Conservation (phyloP, 1,140 invertebrate genomes). For the Caenorhabditis brenneri region DNA sequence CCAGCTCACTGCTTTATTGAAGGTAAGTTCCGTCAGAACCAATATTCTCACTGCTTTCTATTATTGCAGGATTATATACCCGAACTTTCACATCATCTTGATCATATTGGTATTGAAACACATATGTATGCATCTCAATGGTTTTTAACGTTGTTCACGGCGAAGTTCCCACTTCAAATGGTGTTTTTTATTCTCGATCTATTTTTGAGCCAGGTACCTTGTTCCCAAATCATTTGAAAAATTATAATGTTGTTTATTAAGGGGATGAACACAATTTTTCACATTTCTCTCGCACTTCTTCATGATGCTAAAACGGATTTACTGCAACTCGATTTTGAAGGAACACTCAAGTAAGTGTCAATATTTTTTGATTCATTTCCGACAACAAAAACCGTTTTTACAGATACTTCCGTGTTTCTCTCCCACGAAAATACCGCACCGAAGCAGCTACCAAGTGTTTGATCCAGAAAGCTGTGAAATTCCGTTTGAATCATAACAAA, state of each 20-base stretch:
- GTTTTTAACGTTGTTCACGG: constrained; percentile 98
- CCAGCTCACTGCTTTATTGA: constrained; percentile 91
- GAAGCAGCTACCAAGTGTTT: constrained; percentile 86
- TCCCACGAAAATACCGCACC: constrained; percentile 92
- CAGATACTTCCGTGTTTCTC: constrained; percentile 83
- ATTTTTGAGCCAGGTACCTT: constrained; percentile 77
- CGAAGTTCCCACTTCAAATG: constrained; percentile 93
- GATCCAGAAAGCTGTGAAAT: constrained; percentile 85
- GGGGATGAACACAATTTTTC: constrained; percentile 91
- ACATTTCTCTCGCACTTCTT: constrained; percentile 89
- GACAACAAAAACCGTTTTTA: neutral
- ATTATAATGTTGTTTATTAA: constrained; percentile 38
- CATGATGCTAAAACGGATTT: constrained; percentile 80
- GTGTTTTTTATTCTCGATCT: constrained; percentile 97
- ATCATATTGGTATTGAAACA: constrained; percentile 87
- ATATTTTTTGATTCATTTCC: neutral
- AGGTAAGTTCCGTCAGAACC: constrained; percentile 75
- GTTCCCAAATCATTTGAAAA: neutral
- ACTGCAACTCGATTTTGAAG: constrained; percentile 94
- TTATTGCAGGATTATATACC: constrained; percentile 82
- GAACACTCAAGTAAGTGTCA: constrained; percentile 78
- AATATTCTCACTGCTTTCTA: no score
- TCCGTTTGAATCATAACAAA: constrained; percentile 82
- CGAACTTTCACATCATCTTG: constrained; percentile 88
- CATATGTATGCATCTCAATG: constrained; percentile 99